Percentiles rank a stretch among this genome's conserved stretches.
Conservation (phyloP, 2,888 invertebrate species). For the Phaedon cochleariae region DNA sequence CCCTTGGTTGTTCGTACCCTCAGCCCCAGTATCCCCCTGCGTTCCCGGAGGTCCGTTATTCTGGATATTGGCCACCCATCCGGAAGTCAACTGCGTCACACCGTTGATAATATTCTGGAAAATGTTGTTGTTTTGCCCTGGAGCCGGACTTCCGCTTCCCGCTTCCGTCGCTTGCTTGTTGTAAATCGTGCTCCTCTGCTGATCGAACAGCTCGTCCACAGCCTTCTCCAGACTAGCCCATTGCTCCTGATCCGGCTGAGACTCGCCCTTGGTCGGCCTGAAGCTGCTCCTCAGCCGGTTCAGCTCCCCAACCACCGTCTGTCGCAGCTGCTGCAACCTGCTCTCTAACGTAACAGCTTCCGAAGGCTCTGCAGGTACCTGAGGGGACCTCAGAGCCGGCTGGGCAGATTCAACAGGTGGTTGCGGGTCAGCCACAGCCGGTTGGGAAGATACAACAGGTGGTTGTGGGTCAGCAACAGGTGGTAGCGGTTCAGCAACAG, state of each 20-base stretch:
- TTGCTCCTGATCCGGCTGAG: constrained; percentile 34
- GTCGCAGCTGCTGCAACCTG: constrained; percentile 31
- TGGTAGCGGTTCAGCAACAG: not conserved
- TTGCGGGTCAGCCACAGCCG: not conserved
- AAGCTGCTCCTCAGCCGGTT: constrained; percentile 39
- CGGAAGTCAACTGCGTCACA: constrained; percentile 33
- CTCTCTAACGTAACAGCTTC: not conserved
- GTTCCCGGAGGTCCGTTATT: not conserved
- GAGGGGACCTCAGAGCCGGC: not conserved
- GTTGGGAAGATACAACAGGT: not conserved
- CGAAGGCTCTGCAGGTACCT: constrained; percentile 1
- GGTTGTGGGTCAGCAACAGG: not conserved
- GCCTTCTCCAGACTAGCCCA: constrained; percentile 44
- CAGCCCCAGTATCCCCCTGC: not conserved
- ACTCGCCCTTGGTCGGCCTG: constrained; percentile 32
- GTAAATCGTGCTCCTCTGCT: constrained; percentile 27
- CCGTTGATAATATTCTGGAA: constrained; percentile 38
- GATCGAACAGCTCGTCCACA: constrained; percentile 37
- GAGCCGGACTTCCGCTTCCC: not conserved
- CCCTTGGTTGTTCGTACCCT: constrained; percentile 20
- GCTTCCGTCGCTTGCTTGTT: not conserved
- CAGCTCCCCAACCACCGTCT: constrained; percentile 34
- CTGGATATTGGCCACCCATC: constrained; percentile 29
- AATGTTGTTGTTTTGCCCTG: constrained; percentile 33
- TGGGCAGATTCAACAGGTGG: not conserved